Conservation (phyloP, 1,140 invertebrate species). For the Orchestia grillus region DNA sequence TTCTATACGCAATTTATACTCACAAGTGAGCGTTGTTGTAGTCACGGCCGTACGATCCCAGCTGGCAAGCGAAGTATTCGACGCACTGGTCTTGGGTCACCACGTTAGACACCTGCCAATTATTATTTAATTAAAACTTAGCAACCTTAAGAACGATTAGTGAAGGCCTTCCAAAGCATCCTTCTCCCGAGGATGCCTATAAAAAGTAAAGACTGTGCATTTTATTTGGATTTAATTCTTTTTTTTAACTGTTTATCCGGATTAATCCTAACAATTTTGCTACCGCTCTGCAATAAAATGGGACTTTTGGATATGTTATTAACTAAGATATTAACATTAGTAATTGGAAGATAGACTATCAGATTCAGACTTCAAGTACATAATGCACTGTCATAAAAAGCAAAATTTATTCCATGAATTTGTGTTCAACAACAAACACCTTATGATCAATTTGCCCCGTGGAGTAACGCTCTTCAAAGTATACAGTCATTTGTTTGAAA, state of each 20-base stretch:
- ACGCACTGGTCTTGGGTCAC: conserved; percentile 37
- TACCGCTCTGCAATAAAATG: background rate
- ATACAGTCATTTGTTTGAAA: background rate
- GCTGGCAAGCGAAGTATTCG: conserved; percentile 32
- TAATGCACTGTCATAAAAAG: background rate
- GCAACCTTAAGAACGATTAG: background rate
- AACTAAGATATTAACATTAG: background rate
- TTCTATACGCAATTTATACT: too few relatives aligned
- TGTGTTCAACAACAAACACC: background rate
- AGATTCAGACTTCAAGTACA: background rate
- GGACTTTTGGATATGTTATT: background rate
- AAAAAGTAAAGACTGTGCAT: too few relatives aligned
- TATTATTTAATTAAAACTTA: background rate
- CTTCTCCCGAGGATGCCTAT: background rate
- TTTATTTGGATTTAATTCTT: too few relatives aligned
- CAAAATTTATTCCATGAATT: background rate
- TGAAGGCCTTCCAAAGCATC: too few relatives aligned
- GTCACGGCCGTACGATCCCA: background rate
- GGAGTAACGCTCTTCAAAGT: background rate
- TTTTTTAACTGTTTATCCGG: background rate
- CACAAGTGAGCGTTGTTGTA: conserved; percentile 24
- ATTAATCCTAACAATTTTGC: background rate
- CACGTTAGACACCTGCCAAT: conserved; percentile 33
- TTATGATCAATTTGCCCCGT: background rate
- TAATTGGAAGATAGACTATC: background rate